Conservation (phyloP, 2,888 invertebrate species). For the Diabrotica balteata region DNA sequence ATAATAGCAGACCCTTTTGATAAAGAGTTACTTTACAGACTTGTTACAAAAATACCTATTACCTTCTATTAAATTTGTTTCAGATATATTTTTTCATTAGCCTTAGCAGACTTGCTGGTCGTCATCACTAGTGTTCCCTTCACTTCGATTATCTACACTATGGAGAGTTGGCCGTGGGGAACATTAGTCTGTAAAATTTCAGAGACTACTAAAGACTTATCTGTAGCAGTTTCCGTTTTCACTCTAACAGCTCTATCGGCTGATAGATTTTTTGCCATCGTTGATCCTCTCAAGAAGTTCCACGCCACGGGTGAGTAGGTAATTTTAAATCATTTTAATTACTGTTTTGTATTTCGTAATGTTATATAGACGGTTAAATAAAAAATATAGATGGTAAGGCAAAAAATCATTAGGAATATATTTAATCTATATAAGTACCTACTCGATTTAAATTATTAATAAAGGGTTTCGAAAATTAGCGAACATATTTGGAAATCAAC, state of each 20-base stretch:
- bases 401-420: too few relatives aligned
- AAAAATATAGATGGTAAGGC: too few relatives aligned
- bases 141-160: slow-evolving; percentile 81
- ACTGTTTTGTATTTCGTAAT: too few relatives aligned
- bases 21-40: too few relatives aligned
- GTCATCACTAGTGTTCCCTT: slow-evolving; percentile 86
- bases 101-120: slow-evolving; percentile 82
- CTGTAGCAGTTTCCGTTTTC: slow-evolving; percentile 89
- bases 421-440: not conserved
- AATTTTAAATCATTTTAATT: too few relatives aligned
- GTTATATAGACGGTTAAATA: too few relatives aligned
- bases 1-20: too few relatives aligned
- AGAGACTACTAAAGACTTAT: slow-evolving; percentile 84
- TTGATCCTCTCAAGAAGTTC: slow-evolving; percentile 76
- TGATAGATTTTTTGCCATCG: slow-evolving; percentile 86
- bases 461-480: too few relatives aligned
- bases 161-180: slow-evolving; percentile 85
- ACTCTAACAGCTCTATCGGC: slow-evolving; percentile 86
- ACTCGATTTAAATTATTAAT: too few relatives aligned
- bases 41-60: too few relatives aligned
- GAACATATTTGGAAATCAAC: too few relatives aligned
- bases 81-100: slow-evolving; percentile 83
- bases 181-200: slow-evolving; percentile 77
- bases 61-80: slow-evolving; percentile 29
- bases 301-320: slow-evolving; percentile 54